Percentiles rank a stretch among this genome's conserved stretches.
These are phyloP conservation scores for Candidula unifasciata DNA, from an alignment of 2,888 invertebrate genomes.

Conservation along the genomic window DNA sequence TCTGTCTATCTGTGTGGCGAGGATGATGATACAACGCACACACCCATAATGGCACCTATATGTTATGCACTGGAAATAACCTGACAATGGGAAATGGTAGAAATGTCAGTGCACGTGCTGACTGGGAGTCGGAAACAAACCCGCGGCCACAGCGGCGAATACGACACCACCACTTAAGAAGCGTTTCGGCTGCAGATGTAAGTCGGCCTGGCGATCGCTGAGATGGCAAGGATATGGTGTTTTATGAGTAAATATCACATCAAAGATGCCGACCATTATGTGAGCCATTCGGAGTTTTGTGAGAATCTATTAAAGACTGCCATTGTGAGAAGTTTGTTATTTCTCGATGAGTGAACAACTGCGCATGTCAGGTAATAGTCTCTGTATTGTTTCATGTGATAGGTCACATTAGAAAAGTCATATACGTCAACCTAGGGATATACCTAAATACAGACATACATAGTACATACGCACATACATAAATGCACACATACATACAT, in stretches of 20 bases:
- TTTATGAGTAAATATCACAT: conserved; percentile 14
- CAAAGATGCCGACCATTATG: not conserved
- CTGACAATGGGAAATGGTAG: no score
- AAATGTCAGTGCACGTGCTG: conserved; percentile 5
- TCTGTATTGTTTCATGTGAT: no score
- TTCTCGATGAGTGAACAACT: no score
- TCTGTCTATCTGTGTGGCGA: not conserved
- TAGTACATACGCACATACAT: no score
- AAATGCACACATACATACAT: no score
- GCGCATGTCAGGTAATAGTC: no score
- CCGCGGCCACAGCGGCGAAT: not conserved
- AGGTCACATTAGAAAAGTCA: no score
- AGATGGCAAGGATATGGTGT: not conserved
- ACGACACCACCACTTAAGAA: conserved; percentile 30
- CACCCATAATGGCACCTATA: not conserved
- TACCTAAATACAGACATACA: no score
- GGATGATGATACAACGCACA: not conserved
- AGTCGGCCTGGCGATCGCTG: not conserved
- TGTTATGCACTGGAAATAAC: not conserved
- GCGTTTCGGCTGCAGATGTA: conserved; percentile 5
- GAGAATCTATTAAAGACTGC: not conserved
- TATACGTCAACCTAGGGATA: no score
- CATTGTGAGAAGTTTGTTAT: not conserved
- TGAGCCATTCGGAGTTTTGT: not conserved
- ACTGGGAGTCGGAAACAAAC: not conserved